Base-by-base conservation (phyloP, 2,888 invertebrate species). In the Caenorhabditis japonica region DNA sequence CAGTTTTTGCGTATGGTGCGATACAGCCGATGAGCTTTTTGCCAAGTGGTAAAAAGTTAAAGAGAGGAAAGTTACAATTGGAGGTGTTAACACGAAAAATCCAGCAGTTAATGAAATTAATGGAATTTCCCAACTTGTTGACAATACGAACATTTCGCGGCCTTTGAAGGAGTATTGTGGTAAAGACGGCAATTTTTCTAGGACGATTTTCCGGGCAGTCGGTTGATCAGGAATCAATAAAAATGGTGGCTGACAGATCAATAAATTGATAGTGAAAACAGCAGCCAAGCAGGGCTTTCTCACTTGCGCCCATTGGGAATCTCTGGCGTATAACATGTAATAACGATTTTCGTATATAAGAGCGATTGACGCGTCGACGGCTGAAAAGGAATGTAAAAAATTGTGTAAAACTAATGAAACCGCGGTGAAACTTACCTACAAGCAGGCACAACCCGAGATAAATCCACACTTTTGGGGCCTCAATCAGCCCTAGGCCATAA, bases 401-500 rank as follows among this genome's bases (percentile, higher is more conserved):
- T n/a, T n/a, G n/a, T n/a, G n/a, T n/a, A n/a, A n/a, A n/a, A n/a
- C n/a, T n/a, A n/a, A n/a, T n/a, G n/a, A n/a, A n/a, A n/a, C n/a
- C n/a, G n/a, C n/a, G n/a, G 19, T 53, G 15, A 17, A 46, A 39
- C 0, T 3, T n/a, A n/a, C n/a, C n/a, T n/a, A n/a, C n/a, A n/a
- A n/a, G n/a, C n/a, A n/a, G n/a, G n/a, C n/a, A n/a, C n/a, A n/a
- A n/a, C n/a, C n/a, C n/a, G n/a, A n/a, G 25, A 15, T 60, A 60
- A 12, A 49, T 33, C 12, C 43, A 13, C 4, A 51, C 25, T 4
- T 12, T 51, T 1, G 60, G 51, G 23, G 33, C 33, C 17, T 60
- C 30, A 19, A 60, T 21, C 3, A 51, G 8, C 0, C 60, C 60
- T 17, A 60, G 36, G 7, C 43, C 51, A 19, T 43, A 51, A 1